Evolutionary conservation across 2,888 invertebrate species (phyloP).

Genomic region (Sepioteuthis lessoniana): DNA sequence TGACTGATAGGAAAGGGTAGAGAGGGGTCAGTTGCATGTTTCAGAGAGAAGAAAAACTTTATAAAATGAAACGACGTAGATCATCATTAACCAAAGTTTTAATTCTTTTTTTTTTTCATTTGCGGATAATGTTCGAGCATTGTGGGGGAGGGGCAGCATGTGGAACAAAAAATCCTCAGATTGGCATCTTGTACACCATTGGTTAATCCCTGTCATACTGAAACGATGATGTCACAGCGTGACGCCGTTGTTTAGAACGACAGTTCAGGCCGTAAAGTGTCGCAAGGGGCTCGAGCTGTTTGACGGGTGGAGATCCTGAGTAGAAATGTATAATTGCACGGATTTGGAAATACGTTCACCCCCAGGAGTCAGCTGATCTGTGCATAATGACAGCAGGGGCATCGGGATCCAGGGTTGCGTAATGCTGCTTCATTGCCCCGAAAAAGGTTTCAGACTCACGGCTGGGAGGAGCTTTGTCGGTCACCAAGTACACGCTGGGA

Average conservation of each 20-base stretch:
- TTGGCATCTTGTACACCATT: background rate
- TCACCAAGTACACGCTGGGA: slow-evolving; percentile 15
- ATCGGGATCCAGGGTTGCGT: background rate
- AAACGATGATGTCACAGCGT: no score
- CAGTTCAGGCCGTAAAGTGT: background rate
- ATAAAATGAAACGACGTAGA: no score
- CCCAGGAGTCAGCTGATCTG: background rate
- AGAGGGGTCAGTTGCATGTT: no score
- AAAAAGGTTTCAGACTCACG: background rate
- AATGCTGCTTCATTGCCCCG: background rate
- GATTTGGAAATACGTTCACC: background rate
- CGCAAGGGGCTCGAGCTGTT: background rate
- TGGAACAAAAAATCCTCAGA: no score
- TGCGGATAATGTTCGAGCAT: no score
- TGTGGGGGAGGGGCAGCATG: no score
- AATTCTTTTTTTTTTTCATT: no score
- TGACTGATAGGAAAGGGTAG: no score
- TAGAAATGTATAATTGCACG: background rate
- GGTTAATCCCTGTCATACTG: background rate
- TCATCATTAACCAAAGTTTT: no score
- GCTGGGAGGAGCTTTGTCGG: background rate
- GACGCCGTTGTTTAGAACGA: background rate
- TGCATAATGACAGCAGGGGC: background rate
- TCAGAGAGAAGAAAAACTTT: no score
- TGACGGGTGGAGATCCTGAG: background rate